Evolutionary conservation across 2,888 invertebrate genomes (phyloP).

Genomic region (Trypoxylon attenuatum): DNA sequence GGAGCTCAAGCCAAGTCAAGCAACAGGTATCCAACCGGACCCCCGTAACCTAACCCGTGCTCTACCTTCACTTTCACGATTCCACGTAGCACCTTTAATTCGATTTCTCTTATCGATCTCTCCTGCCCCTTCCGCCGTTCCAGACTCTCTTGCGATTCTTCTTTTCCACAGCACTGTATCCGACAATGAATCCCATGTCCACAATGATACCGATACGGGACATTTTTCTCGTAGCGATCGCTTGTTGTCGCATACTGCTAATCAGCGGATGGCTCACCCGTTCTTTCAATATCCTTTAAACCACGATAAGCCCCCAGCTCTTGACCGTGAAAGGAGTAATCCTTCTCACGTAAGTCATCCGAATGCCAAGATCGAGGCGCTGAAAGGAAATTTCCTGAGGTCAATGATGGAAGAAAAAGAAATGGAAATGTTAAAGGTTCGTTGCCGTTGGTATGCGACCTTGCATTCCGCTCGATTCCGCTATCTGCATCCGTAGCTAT

Average conservation of each 20-base stretch:
- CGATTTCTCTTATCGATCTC: slow-evolving; percentile 57
- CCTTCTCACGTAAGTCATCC: not conserved
- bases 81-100: slow-evolving; percentile 49
- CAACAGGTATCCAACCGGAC: slow-evolving; percentile 47
- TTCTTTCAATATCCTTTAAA: no score
- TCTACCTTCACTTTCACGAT: slow-evolving; percentile 52
- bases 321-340: no score
- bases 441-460: not conserved
- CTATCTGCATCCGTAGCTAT: no score
- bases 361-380: not conserved
- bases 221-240: not conserved
- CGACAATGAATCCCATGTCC: not conserved
- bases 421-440: slow-evolving; percentile 5
- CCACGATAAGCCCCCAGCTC: no score
- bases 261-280: no score
- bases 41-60: slow-evolving; percentile 28
- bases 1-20: not conserved
- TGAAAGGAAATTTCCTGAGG: not conserved
- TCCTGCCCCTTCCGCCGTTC: slow-evolving; percentile 41
- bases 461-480: no score
- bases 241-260: no score
- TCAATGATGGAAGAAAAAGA: not conserved
- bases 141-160: slow-evolving; percentile 27
- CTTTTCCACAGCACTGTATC: slow-evolving; percentile 32
- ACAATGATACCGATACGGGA: not conserved